Base-by-base conservation (phyloP, 1,140 invertebrate genomes). In the Drosophila nebulosa region DNA sequence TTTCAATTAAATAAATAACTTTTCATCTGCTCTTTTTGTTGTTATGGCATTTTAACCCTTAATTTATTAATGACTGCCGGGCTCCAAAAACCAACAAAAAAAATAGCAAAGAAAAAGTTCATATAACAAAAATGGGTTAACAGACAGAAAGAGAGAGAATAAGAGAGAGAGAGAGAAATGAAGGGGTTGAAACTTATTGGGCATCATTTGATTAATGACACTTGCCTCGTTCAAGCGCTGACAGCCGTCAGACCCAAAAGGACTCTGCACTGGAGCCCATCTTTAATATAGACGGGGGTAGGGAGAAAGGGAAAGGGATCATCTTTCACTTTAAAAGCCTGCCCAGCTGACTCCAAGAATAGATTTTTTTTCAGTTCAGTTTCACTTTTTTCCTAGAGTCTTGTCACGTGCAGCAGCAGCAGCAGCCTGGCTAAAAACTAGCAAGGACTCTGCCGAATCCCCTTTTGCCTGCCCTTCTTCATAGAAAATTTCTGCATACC, bases 1-100 rank as follows among this genome's bases (percentile, higher is more conserved):
- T 86, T 88, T 88, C 78, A 86, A 88, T 86, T 86, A 86, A 86
- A 88, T 81, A 88, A 86, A 86, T 84, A 88, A 86, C 78, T 85
- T 86, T 85, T 85, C 59, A 56, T 35, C 64, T 50, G 36, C 63
- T 64, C 42, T 32, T 57, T 52, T 32, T 16, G 66, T 53, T 65
- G 65, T 74, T 71, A 70, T 75, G 70, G 65, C 71, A 75, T 79
- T 88, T 86, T 83, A 83, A 86, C 83, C 83, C 83, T 79, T 86
- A 86, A 86, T 86, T 86, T 86, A 86, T 86, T 86, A 86, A 86
- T 86, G 83, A 86, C 74, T 86, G 74, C 65, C 83, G 83, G 75
- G 78, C 79, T 79, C 83, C 68, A 74, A 78, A 78, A 69, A 75
- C 55, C 71, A 27, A 57, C 36, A 32, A 7, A 16, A 52, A 35